Conservation (phyloP, 2,888 invertebrate species). For the Spodoptera littoralis region DNA sequence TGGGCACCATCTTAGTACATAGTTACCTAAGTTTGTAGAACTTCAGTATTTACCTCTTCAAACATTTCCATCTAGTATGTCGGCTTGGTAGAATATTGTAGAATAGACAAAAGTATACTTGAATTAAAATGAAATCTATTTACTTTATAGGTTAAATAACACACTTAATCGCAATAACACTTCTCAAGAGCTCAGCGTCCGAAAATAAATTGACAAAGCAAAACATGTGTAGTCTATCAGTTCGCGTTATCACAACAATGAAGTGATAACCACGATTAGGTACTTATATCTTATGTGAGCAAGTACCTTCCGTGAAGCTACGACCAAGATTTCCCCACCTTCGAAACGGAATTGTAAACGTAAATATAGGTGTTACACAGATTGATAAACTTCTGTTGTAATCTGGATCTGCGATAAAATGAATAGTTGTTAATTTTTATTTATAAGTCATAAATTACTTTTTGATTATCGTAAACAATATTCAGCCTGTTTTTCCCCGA, state of each 20-base stretch:
- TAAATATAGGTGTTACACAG: not conserved
- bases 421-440: too few species aligned
- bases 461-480: too few species aligned
- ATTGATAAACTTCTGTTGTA: not conserved
- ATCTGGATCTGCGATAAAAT: not conserved
- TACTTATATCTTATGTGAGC: slow-evolving; percentile 4
- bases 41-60: slow-evolving; percentile 17
- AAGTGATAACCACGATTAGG: slow-evolving; percentile 35
- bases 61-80: slow-evolving; percentile 12
- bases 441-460: too few species aligned
- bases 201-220: slow-evolving; percentile 35
- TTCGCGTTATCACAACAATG: slow-evolving; percentile 45
- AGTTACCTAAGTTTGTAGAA: not conserved
- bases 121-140: not conserved
- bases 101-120: slow-evolving; percentile 9
- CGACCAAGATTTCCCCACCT: slow-evolving; percentile 32
- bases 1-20: slow-evolving; percentile 1
- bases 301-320: slow-evolving; percentile 23
- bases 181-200: slow-evolving; percentile 29
- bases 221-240: slow-evolving; percentile 38
- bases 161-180: slow-evolving; percentile 3
- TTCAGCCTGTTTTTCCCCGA: not conserved
- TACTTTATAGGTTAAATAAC: slow-evolving; percentile 1
- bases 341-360: not conserved
- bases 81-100: slow-evolving; percentile 24